Percentiles rank a stretch among this genome's conserved stretches.
Conservation (phyloP, 2,888 invertebrate genomes). For the Ariolimax columbianus region DNA sequence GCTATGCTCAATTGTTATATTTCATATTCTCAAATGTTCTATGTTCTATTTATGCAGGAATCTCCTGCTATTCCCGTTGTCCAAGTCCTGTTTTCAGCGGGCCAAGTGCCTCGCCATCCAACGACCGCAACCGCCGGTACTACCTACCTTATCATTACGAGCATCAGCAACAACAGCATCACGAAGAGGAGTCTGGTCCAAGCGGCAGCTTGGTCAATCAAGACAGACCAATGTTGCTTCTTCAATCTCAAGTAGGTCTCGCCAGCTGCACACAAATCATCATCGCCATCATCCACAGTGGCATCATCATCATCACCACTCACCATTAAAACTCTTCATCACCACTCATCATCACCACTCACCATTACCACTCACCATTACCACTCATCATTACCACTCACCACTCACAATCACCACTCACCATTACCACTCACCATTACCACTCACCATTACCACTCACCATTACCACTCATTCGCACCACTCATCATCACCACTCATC, state of each 20-base stretch:
- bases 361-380: no score
- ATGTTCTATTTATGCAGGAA: conserved; percentile 43
- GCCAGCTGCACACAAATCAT: no score
- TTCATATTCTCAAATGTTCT: background rate
- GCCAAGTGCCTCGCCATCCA: conserved; percentile 45
- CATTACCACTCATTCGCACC: no score
- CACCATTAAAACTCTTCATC: no score
- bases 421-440: no score
- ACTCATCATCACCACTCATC: no score
- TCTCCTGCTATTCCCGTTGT: conserved; percentile 44
- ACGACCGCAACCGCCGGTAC: conserved; percentile 48
- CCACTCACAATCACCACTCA: no score
- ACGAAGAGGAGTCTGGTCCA: conserved; percentile 56
- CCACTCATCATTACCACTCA: no score
- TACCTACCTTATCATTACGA: conserved; percentile 51
- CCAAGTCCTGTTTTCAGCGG: conserved; percentile 57
- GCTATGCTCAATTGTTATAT: no score
- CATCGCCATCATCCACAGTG: background rate
- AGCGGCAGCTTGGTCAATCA: conserved; percentile 21
- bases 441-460: no score
- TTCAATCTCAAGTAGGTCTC: conserved; percentile 66
- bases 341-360: no score
- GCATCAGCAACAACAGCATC: conserved; percentile 56
- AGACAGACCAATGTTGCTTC: conserved; percentile 69
- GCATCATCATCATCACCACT: background rate